These are phyloP conservation scores for Oncorhynchus gorbuscha DNA, from an alignment of 2,113 vertebrate genomes.

Conservation along the genomic window DNA sequence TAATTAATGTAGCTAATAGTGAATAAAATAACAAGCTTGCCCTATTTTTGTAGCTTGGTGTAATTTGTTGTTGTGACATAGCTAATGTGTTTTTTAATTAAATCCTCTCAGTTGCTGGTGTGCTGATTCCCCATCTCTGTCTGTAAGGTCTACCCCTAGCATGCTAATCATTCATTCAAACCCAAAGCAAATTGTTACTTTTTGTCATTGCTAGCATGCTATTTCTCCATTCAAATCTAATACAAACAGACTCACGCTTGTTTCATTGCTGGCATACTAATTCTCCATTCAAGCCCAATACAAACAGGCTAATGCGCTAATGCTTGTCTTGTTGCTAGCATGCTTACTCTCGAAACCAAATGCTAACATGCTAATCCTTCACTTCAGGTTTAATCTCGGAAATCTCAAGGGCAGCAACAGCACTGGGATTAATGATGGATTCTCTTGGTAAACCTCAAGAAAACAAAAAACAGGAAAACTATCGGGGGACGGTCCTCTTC, in stretches of 20 bases:
- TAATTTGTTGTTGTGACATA: slow-evolving; percentile 21
- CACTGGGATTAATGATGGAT: too few species aligned
- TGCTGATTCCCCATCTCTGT: slow-evolving; percentile 25
- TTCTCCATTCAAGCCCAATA: background rate
- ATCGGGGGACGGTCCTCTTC: too few species aligned
- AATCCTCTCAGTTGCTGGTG: slow-evolving; percentile 34
- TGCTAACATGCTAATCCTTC: too few species aligned
- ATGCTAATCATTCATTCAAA: background rate
- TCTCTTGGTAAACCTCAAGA: too few species aligned
- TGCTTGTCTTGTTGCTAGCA: too few species aligned
- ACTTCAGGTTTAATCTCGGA: too few species aligned
- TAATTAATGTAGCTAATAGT: slow-evolving; percentile 20
- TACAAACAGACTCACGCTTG: background rate
- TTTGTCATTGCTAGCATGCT: background rate
- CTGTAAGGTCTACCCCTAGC: too few species aligned
- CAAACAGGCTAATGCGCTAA: too few species aligned
- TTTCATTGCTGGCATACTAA: background rate
- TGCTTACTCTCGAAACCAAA: too few species aligned
- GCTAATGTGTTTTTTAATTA: slow-evolving; percentile 8
- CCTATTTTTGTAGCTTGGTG: slow-evolving; percentile 25
- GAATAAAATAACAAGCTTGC: slow-evolving; percentile 9
- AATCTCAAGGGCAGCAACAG: too few species aligned
- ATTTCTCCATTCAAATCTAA: too few species aligned
- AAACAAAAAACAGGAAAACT: too few species aligned
- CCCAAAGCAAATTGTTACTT: background rate